Evolutionary conservation across 1,140 invertebrate species (phyloP).

Genomic region (Cydia strobilella): DNA sequence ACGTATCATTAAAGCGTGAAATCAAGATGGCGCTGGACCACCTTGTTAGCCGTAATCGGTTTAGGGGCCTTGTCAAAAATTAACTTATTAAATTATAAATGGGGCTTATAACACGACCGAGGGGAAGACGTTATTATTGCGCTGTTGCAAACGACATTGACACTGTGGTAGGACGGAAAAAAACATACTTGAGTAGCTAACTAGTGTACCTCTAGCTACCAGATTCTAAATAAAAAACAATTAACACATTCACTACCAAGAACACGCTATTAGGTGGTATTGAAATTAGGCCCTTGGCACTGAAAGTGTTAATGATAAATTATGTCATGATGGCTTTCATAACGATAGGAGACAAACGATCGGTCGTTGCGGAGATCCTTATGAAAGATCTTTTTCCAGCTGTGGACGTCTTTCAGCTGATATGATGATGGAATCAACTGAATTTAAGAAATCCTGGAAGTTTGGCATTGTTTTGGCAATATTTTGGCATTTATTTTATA

Average conservation of each 20-base stretch:
- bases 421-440: background rate
- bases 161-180: background rate
- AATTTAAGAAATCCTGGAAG: too few relatives aligned
- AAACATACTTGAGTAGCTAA: background rate
- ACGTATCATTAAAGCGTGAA: constrained; percentile 46
- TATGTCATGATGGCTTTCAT: too few relatives aligned
- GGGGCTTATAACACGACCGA: constrained; percentile 42
- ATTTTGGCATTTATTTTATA: too few relatives aligned
- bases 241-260: too few relatives aligned
- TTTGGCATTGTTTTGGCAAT: too few relatives aligned
- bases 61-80: constrained; percentile 64
- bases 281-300: too few relatives aligned
- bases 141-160: background rate
- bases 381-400: background rate
- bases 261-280: background rate
- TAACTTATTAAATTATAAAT: constrained; percentile 63
- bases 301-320: too few relatives aligned
- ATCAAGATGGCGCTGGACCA: constrained; percentile 53
- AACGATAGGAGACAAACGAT: too few relatives aligned
- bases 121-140: constrained; percentile 14
- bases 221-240: too few relatives aligned
- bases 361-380: too few relatives aligned
- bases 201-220: background rate
- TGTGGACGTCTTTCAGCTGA: constrained; percentile 20
- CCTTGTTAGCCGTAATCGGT: constrained; percentile 71